Base-by-base conservation (phyloP, 2,797 vertebrate species). In the Anniella stebbinsi region DNA sequence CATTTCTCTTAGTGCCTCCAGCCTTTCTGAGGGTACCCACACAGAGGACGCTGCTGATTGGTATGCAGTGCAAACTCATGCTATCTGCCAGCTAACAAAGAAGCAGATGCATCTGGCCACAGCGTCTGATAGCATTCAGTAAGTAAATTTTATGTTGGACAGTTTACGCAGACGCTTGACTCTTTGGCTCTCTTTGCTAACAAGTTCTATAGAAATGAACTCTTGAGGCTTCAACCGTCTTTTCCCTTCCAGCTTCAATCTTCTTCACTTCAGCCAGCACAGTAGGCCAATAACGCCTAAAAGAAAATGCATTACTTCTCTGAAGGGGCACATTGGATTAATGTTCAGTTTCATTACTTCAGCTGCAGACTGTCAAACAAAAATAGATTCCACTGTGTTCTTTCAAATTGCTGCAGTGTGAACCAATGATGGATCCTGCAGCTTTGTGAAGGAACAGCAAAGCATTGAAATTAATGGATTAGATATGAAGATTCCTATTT, bases 161-260 rank as follows among this genome's bases (percentile, higher is more conserved):
- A 89, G 1, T 96, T 97, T 95, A 93, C 89, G 87, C 86, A 94
- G 94, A 92, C 73, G 84, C 94, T 97, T 96, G 94, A 95, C 93
- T 95, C 96, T 91, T 94, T 86, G 90, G 91, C 93, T 95, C 75
- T 93, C 69, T 93, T 97, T 93, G 86, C 87, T 96, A 84, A 92
- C 5, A 76, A 92, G 88, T 94, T 96, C 91, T 93, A 90, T n/a
- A 93, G 93, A 95, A 90, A 86, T 72, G 87, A 95, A 88, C 78
- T 0, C 0, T 45, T 72, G 88, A 84, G 90, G 88, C 63, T 90
- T 63, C 11, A 38, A 51, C 91, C 51, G 85, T 81, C 66, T 92
- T 69, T 78, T 69, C 80, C 30, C 18, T 83, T 89, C 88, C 90
- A 67, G 15, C 89, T 94, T 94, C 90, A 93, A 92, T 95, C 90